Conservation (phyloP, 2,797 vertebrate species). For the Potorous gilbertii region DNA sequence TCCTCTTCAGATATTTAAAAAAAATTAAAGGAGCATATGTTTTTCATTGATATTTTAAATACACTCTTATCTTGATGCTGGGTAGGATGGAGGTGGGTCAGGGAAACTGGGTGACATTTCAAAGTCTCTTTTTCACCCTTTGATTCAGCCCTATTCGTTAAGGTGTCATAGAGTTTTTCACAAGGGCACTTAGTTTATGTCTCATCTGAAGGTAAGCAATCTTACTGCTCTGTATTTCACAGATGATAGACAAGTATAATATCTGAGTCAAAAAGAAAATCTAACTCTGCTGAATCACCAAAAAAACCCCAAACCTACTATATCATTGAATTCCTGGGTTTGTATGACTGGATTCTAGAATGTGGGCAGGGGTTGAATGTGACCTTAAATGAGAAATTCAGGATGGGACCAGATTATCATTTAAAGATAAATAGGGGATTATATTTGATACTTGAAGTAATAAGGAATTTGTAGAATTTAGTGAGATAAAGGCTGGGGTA, state of each 20-base stretch:
- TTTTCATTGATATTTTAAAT: not conserved
- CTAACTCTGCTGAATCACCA: not conserved
- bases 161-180: not conserved
- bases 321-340: not conserved
- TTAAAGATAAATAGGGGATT: not conserved
- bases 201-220: not conserved
- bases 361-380: not conserved
- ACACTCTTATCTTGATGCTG: not conserved
- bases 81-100: not conserved
- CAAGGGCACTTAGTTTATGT: not conserved
- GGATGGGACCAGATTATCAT: not conserved
- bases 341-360: not conserved
- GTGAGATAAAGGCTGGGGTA: not conserved
- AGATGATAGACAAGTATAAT: not conserved
- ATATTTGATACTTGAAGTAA: not conserved
- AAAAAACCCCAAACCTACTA: not conserved
- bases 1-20: not conserved
- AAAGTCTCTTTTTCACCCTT: not conserved
- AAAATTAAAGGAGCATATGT: slow-evolving; percentile 25
- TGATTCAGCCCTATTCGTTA: not conserved
- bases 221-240: slow-evolving; percentile 1
- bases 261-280: slow-evolving; percentile 31
- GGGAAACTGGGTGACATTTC: not conserved
- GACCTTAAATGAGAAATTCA: not conserved
- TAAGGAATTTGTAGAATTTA: not conserved